Conservation (phyloP, 2,113 vertebrate genomes). For the Triplophysa rosa region DNA sequence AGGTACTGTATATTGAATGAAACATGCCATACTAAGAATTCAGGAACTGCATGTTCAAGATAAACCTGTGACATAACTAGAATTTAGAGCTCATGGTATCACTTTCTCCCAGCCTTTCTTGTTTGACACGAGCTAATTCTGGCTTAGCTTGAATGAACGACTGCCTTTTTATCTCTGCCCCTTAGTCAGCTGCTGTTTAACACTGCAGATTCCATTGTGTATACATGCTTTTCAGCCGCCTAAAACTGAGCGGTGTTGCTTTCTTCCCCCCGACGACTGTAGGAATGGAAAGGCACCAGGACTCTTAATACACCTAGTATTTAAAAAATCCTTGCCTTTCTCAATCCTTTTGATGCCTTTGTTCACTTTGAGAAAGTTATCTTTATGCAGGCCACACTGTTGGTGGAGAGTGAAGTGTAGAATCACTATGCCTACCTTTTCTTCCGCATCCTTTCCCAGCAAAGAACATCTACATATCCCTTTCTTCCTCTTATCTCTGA, state of each 20-base stretch:
- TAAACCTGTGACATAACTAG: slow-evolving; percentile 20
- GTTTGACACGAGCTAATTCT: slow-evolving; percentile 65
- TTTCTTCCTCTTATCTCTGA: slow-evolving; percentile 72
- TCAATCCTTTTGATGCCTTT: slow-evolving; percentile 75
- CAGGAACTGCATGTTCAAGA: slow-evolving; percentile 22
- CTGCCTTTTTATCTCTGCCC: slow-evolving; percentile 53
- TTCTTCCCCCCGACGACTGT: slow-evolving; percentile 65
- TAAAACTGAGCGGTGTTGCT: slow-evolving; percentile 68
- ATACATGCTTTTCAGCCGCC: slow-evolving; percentile 61
- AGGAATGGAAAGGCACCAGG: slow-evolving; percentile 71
- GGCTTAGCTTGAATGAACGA: slow-evolving; percentile 63
- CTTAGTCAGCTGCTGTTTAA: slow-evolving; percentile 24
- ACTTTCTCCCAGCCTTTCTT: slow-evolving; percentile 50
- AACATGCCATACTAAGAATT: slow-evolving; percentile 26
- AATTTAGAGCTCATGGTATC: slow-evolving; percentile 13
- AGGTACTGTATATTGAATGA: slow-evolving; percentile 16
- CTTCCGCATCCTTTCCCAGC: slow-evolving; percentile 67
- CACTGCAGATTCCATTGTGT: slow-evolving; percentile 39
- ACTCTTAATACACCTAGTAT: slow-evolving; percentile 75
- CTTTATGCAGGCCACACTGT: slow-evolving; percentile 70
- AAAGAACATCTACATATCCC: slow-evolving; percentile 74
- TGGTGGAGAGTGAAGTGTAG: slow-evolving; percentile 59
- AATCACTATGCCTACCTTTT: slow-evolving; percentile 58
- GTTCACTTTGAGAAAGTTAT: slow-evolving; percentile 77
- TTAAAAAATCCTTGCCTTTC: slow-evolving; percentile 78